Percentiles rank a stretch among this genome's conserved stretches.
These are phyloP conservation scores for Drosophila bocki DNA, from an alignment of 1,140 invertebrate species.

Conservation along the genomic window DNA sequence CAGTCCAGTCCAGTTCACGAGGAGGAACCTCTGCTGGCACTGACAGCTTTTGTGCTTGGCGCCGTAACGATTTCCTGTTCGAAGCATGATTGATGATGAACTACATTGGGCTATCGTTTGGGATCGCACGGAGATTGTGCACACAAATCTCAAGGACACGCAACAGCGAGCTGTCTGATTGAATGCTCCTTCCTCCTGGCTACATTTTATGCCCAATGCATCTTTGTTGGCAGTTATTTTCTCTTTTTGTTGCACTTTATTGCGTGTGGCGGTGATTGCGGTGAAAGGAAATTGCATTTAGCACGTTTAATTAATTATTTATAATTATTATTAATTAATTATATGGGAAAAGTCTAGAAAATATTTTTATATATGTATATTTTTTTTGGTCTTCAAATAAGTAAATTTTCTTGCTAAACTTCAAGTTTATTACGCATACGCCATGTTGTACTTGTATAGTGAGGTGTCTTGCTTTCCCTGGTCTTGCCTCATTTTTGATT, in stretches of 20 bases:
- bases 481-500: conserved; percentile 8
- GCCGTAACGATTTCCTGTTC: conserved; percentile 37
- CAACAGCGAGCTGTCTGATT: conserved; percentile 27
- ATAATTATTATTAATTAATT: background rate
- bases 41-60: conserved; percentile 19
- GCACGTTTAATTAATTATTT: background rate
- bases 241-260: background rate
- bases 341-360: background rate
- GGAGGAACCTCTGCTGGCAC: background rate
- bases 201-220: conserved; percentile 9
- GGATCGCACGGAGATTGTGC: background rate
- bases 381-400: too few relatives aligned
- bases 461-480: background rate
- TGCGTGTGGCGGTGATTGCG: background rate
- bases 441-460: background rate
- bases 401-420: too few relatives aligned
- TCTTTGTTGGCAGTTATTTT: conserved; percentile 8
- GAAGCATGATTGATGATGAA: conserved; percentile 40
- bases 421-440: too few relatives aligned
- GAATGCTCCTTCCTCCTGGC: background rate
- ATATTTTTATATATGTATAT: background rate
- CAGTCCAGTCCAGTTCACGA: background rate
- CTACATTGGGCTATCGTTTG: background rate
- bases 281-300: background rate
- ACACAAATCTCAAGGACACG: conserved; percentile 22